Conservation (phyloP, 2,888 invertebrate species). For the Drosophila hamatofila region DNA sequence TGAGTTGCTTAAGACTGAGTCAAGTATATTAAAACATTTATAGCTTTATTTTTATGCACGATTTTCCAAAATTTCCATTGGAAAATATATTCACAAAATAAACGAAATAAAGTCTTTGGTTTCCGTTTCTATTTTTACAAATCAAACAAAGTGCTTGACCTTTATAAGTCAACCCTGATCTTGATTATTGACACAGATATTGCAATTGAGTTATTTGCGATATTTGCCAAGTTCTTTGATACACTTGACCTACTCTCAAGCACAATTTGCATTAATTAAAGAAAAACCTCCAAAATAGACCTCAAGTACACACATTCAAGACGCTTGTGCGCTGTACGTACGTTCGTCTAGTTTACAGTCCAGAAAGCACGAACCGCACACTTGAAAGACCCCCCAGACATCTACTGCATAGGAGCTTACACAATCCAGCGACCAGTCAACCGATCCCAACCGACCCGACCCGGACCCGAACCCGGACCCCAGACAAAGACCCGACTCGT, state of each 20-base stretch:
- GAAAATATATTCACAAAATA: not conserved
- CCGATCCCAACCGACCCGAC: constrained; percentile 53
- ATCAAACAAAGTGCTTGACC: constrained; percentile 19
- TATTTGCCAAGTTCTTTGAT: constrained; percentile 33
- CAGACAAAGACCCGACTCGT: constrained; percentile 17
- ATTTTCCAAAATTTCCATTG: not conserved
- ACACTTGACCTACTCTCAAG: constrained; percentile 68
- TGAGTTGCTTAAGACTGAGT: not conserved
- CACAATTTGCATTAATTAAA: constrained; percentile 64
- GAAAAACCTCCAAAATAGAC: constrained; percentile 65
- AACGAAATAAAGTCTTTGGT: not conserved
- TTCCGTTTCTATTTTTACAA: constrained; percentile 2
- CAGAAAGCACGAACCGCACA: constrained; percentile 68
- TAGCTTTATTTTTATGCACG: not conserved
- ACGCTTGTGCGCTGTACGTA: not conserved
- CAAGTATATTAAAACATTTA: not conserved
- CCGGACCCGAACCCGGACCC: constrained; percentile 40
- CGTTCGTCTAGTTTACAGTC: constrained; percentile 62
- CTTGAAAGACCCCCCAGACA: constrained; percentile 27
- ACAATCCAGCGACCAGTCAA: constrained; percentile 68
- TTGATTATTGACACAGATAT: constrained; percentile 35
- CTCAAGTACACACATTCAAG: constrained; percentile 37
- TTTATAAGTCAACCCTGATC: constrained; percentile 42
- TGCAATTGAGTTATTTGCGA: constrained; percentile 22
- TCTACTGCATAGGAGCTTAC: constrained; percentile 50